A percentile compares a stretch with the other conserved stretches of the same genome.
Evolutionary conservation across 1,140 invertebrate genomes (phyloP).

Genomic region (Hylyphantes graminicola): DNA sequence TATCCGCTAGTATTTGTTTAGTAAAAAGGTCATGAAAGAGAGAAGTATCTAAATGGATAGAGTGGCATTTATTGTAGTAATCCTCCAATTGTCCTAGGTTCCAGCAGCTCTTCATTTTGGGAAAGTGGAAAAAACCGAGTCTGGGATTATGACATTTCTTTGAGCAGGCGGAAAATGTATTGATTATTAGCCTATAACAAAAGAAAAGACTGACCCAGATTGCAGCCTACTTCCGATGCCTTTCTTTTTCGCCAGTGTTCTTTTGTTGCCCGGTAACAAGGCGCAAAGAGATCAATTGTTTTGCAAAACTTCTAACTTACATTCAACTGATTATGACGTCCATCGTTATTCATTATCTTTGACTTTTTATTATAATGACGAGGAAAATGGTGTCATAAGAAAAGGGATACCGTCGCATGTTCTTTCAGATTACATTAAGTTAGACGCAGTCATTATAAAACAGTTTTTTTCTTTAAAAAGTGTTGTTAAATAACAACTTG

Average conservation of each 20-base stretch:
- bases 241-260: constrained; percentile 29
- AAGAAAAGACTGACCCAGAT: constrained; percentile 50
- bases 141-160: constrained; percentile 50
- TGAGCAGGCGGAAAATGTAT: constrained; percentile 42
- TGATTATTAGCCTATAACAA: constrained; percentile 55
- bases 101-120: constrained; percentile 28
- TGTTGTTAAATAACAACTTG: too few relatives aligned
- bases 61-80: constrained; percentile 55
- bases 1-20: too few relatives aligned
- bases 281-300: background rate
- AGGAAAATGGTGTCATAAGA: too few relatives aligned
- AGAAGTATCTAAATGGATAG: constrained; percentile 40
- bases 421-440: too few relatives aligned
- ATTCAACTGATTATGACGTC: too few relatives aligned
- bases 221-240: constrained; percentile 32
- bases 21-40: background rate
- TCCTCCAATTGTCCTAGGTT: constrained; percentile 47
- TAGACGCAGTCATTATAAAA: too few relatives aligned
- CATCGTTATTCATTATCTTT: too few relatives aligned
- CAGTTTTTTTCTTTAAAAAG: too few relatives aligned
- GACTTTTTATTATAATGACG: too few relatives aligned
- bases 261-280: constrained; percentile 41
- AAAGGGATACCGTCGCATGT: too few relatives aligned
- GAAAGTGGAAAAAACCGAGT: constrained; percentile 26
- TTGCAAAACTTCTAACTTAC: too few relatives aligned